Conservation (phyloP, 2,888 invertebrate species). For the Lampropteryx suffumata region DNA sequence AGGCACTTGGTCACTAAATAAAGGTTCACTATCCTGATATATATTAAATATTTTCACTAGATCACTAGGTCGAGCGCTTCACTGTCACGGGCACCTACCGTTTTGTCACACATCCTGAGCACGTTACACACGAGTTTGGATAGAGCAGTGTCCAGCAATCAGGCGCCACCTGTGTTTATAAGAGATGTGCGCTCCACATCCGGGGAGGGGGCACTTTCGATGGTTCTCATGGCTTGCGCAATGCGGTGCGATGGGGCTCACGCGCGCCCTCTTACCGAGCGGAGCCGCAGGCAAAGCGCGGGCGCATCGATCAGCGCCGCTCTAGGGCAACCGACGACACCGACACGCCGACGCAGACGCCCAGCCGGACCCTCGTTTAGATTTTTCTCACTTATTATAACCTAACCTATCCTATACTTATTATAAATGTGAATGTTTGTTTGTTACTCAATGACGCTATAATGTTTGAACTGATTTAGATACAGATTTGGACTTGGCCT, state of each 20-base stretch:
- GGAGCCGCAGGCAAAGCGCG: slow-evolving; percentile 19
- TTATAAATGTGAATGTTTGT: too few relatives aligned
- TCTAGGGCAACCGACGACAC: slow-evolving; percentile 42
- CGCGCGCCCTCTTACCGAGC: slow-evolving; percentile 58
- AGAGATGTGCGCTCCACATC: slow-evolving; percentile 75
- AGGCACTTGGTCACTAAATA: slow-evolving; percentile 30
- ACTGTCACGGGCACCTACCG: slow-evolving; percentile 64
- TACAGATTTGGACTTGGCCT: too few relatives aligned
- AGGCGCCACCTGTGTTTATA: slow-evolving; percentile 78
- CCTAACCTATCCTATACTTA: too few relatives aligned
- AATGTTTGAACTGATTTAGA: too few relatives aligned
- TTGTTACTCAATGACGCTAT: too few relatives aligned
- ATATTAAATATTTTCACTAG: slow-evolving; percentile 45
- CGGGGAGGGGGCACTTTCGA: slow-evolving; percentile 81
- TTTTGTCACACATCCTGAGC: slow-evolving; percentile 75
- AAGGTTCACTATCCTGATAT: slow-evolving; percentile 30
- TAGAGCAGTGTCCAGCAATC: slow-evolving; percentile 73
- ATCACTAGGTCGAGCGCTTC: slow-evolving; percentile 50
- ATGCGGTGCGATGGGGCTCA: slow-evolving; percentile 66
- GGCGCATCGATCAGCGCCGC: slow-evolving; percentile 31
- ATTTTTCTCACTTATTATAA: neutral
- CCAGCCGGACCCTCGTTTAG: too few relatives aligned
- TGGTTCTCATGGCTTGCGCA: slow-evolving; percentile 76
- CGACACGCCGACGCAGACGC: too few relatives aligned
- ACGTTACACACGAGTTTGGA: slow-evolving; percentile 62